Evolutionary conservation across 2,888 invertebrate genomes (phyloP).

Genomic region (Acleris sparsana): DNA sequence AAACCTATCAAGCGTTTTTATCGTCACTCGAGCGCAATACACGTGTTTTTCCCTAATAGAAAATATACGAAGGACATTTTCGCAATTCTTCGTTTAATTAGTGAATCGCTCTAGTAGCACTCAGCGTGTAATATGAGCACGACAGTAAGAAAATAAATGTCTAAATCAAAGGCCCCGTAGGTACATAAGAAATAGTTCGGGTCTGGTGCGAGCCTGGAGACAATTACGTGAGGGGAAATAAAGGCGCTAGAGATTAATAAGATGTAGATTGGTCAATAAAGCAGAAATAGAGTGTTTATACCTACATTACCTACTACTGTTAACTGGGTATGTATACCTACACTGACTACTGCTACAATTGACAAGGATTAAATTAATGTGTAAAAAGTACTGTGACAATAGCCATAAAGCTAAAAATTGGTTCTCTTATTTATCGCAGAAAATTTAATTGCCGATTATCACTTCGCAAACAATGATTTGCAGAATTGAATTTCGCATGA

Average conservation of each 20-base stretch:
- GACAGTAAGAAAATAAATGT: conserved; percentile 16
- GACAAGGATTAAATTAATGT: no score
- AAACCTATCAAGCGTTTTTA: background rate
- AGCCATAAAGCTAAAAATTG: no score
- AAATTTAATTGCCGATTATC: no score
- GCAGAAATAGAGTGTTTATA: background rate
- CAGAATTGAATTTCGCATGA: no score
- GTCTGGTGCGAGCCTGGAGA: conserved; percentile 23
- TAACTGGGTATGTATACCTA: background rate
- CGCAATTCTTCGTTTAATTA: conserved; percentile 2
- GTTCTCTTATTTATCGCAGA: no score
- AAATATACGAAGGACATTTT: background rate
- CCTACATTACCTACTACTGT: background rate
- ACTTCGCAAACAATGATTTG: no score
- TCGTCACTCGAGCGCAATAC: background rate
- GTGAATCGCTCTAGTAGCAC: background rate
- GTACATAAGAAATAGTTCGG: conserved; percentile 38
- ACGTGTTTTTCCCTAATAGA: background rate
- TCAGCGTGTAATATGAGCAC: background rate
- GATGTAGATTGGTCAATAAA: background rate
- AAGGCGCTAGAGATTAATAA: conserved; percentile 20
- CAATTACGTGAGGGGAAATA: conserved; percentile 41
- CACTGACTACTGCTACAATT: no score
- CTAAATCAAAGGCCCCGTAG: conserved; percentile 28
- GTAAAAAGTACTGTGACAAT: no score